phyloP scores from a whole-genome alignment of 2,113 vertebrate genomes.

The Salvelinus sp. region DNA sequence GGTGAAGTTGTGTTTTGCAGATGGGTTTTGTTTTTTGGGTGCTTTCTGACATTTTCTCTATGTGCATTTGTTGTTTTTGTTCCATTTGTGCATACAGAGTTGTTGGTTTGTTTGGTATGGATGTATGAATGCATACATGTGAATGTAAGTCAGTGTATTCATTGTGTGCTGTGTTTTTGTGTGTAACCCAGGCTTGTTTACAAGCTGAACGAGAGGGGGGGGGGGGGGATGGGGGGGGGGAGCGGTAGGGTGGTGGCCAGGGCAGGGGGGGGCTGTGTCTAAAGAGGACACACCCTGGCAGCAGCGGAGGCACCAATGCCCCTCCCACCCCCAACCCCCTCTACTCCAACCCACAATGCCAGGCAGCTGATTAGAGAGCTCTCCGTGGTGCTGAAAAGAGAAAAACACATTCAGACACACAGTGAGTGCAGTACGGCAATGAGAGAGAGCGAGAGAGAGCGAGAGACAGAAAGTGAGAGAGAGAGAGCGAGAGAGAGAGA shows the following conservation, averaged over 20 bases:
- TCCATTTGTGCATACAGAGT: background rate
- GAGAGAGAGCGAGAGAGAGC: conserved; percentile 6
- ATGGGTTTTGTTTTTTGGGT: background rate
- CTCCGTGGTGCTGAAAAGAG: conserved; percentile 76
- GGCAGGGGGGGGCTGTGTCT: conserved; percentile 67
- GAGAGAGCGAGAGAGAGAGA: conserved; percentile 2
- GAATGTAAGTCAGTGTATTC: background rate
- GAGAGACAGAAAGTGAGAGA: conserved; percentile 15
- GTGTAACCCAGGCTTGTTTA: conserved; percentile 67
- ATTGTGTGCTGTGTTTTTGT: conserved; percentile 53
- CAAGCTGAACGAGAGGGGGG: conserved; percentile 33
- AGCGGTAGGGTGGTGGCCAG: conserved; percentile 54
- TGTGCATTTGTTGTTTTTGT: conserved; percentile 27
- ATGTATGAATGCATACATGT: conserved; percentile 21
- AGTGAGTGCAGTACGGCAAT: conserved; percentile 34
- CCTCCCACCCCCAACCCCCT: conserved; percentile 50
- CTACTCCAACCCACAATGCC: conserved; percentile 13
- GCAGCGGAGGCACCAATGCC: conserved; percentile 49
- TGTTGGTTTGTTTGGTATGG: conserved; percentile 46
- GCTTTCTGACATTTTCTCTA: conserved; percentile 1
- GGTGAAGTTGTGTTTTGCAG: conserved; percentile 14
- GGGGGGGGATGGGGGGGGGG: conserved; percentile 12
- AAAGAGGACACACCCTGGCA: conserved; percentile 77
- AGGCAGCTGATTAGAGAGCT: conserved; percentile 57
- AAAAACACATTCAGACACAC: conserved; percentile 50